These are phyloP conservation scores for Cenopis cana DNA, from an alignment of 2,888 invertebrate species.

Conservation along the genomic window DNA sequence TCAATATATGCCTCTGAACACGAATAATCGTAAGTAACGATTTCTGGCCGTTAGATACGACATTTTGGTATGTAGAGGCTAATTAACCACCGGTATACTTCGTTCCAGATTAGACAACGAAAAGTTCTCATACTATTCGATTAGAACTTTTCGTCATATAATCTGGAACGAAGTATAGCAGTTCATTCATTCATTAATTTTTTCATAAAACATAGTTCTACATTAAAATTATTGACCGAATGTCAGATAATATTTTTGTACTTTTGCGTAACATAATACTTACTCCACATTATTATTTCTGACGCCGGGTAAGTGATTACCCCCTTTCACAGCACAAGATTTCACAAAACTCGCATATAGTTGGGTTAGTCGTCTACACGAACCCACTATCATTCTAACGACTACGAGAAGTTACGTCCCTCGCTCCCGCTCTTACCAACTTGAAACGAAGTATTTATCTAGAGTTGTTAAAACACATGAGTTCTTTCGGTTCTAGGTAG, in stretches of 20 bases:
- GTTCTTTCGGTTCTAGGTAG: background rate
- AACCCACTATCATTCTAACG: conserved; percentile 9
- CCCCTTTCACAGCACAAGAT: background rate
- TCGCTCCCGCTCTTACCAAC: background rate
- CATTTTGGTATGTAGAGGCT: background rate
- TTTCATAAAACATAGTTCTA: too few relatives aligned
- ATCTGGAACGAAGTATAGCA: too few relatives aligned
- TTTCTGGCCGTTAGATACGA: background rate
- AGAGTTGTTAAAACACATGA: background rate
- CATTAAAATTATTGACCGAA: too few relatives aligned
- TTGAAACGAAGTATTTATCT: background rate
- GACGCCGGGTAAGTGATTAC: too few relatives aligned
- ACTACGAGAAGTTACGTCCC: conserved; percentile 20
- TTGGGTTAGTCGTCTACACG: background rate
- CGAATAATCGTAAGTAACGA: background rate
- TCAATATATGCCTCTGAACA: background rate
- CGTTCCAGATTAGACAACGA: too few relatives aligned
- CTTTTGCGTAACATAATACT: too few relatives aligned
- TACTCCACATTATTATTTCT: too few relatives aligned
- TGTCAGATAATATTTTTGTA: too few relatives aligned
- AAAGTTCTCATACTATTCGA: too few relatives aligned
- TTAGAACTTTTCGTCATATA: too few relatives aligned
- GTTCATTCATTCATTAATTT: too few relatives aligned
- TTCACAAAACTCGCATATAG: background rate
- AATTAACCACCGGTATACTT: background rate